These are phyloP conservation scores for Rhynchotus rufescens DNA, from an alignment of 2,797 vertebrate genomes.

Conservation along the genomic window DNA sequence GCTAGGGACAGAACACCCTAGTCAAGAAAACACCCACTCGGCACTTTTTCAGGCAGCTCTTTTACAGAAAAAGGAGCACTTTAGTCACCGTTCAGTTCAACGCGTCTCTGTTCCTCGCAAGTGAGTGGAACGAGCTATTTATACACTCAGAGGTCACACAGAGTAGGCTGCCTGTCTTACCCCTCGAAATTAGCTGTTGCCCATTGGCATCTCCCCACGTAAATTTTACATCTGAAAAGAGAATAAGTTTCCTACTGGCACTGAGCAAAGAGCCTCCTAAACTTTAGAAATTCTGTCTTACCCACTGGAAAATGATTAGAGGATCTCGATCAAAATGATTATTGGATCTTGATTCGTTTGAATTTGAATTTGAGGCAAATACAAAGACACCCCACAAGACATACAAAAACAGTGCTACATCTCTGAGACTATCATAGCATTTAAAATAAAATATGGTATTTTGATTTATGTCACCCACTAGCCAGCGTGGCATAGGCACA, in stretches of 20 bases:
- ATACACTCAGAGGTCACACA: neutral
- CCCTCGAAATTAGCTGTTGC: neutral
- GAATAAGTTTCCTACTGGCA: neutral
- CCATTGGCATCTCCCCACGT: neutral
- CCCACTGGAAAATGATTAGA: neutral
- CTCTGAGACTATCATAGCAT: neutral
- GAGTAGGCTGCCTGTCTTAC: neutral
- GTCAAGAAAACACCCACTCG: neutral
- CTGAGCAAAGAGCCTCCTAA: neutral
- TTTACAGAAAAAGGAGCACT: neutral
- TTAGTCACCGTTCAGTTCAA: constrained; percentile 30
- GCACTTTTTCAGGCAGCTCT: neutral
- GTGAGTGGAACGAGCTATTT: neutral
- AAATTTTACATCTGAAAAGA: neutral
- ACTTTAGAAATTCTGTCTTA: neutral
- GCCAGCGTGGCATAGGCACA: neutral
- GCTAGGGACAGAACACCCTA: neutral
- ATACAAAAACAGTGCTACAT: neutral
- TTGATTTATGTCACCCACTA: neutral
- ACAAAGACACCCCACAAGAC: neutral
- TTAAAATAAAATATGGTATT: neutral
- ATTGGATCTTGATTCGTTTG: neutral
- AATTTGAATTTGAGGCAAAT: neutral
- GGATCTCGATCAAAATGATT: neutral
- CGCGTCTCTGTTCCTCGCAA: neutral